Evolutionary conservation across 2,797 vertebrate species (phyloP), one percentile per base, ranked within the genome.

Genomic region (Coregonus ussuriensis): DNA sequence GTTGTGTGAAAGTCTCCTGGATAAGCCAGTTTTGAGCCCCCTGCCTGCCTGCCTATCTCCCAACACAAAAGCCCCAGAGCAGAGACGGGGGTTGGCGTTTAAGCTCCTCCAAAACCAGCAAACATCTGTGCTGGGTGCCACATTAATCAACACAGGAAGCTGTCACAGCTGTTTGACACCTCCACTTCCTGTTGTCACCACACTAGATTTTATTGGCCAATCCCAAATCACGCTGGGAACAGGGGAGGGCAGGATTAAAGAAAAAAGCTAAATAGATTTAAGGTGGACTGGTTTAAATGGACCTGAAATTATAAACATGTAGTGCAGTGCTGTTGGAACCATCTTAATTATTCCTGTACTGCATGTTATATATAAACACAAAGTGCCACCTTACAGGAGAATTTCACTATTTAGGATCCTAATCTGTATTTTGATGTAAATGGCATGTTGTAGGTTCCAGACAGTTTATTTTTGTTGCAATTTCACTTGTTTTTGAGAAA

Each of bases 101-200:
- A 88, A 91, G 88, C 87, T 59, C 78, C 84, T 79, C 78, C 76
- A 86, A 66, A 89, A 88, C 86, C 86, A 82, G 47, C 21, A 80
- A 88, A 89, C 89, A 90, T 91, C 90, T 92, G 88, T 86, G 89
- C 87, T 82, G 87, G 87, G 82, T 76, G 80, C 84, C 84, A 84
- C 85, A 87, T 88, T 67, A 90, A 89, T 90, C 86, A 88, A 83
- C 84, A 85, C 84, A 89, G 84, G 84, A 89, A 87, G 80, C 80
- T 81, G 83, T 81, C 81, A 63, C 74, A 74, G 77, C 67, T 81
- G 75, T 77, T 77, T 82, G 81, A 85, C 83, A 83, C 82, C 79
- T 88, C 81, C 71, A 84, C 82, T 87, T 89, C 88, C 82, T 72
- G 70, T 21, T 80, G 83, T 47, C 41, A 47, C 85, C 79, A 80